A percentile compares a stretch with the other conserved stretches of the same genome.
phyloP scores from a whole-genome alignment of 1,140 invertebrate genomes.

The Halictus rubicundus region DNA sequence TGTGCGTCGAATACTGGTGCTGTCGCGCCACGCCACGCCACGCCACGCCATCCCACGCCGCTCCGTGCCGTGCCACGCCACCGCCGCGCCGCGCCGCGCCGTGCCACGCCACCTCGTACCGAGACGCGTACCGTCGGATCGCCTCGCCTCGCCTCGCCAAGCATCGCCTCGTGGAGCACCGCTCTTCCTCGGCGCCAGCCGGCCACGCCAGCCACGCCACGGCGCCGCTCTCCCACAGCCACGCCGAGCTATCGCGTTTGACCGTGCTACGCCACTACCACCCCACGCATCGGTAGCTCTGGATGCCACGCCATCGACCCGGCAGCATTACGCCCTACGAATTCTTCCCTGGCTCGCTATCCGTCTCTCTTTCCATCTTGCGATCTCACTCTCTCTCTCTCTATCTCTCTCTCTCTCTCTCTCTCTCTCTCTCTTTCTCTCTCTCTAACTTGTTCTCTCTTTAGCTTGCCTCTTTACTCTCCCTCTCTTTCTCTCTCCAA shows the following conservation, averaged over 20 bases:
- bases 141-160: slow-evolving; percentile 17
- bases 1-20: slow-evolving; percentile 51
- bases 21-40: neutral
- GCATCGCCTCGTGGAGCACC: neutral
- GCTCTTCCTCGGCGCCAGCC: neutral
- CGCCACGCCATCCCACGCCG: neutral
- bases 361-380: neutral
- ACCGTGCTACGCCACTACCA: slow-evolving; percentile 30
- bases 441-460: slow-evolving; percentile 3
- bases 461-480: too few species aligned
- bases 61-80: neutral
- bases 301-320: slow-evolving; percentile 48
- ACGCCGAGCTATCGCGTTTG: slow-evolving; percentile 17
- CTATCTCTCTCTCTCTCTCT: neutral
- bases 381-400: slow-evolving; percentile 8
- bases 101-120: neutral
- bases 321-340: slow-evolving; percentile 38
- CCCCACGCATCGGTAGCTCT: slow-evolving; percentile 24
- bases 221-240: neutral
- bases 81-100: slow-evolving; percentile 14
- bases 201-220: too few species aligned
- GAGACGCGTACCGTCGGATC: neutral
- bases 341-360: slow-evolving; percentile 21
- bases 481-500: too few species aligned
- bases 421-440: neutral